Evolutionary conservation across 2,113 vertebrate genomes (phyloP).

Genomic region (Oreochromis spilurus): DNA sequence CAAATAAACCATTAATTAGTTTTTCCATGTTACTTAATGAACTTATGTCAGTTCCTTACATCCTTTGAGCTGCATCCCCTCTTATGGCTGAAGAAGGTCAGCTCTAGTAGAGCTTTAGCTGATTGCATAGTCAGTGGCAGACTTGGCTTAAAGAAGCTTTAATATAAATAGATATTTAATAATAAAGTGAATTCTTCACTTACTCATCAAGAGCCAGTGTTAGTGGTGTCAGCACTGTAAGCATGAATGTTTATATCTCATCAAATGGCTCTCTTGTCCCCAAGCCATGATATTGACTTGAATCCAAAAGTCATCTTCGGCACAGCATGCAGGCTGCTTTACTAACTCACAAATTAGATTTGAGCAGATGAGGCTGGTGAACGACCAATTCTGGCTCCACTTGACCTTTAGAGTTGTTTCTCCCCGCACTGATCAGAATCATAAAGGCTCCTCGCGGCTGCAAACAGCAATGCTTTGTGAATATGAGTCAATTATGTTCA

Average conservation of each 20-base stretch:
- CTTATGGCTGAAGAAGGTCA: neutral
- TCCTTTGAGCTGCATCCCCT: neutral
- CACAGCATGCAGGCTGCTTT: neutral
- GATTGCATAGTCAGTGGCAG: neutral
- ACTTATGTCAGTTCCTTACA: neutral
- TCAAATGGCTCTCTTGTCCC: neutral
- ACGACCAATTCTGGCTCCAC: slow-evolving; percentile 6
- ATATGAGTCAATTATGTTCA: neutral
- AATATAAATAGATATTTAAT: neutral
- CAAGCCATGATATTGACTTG: neutral
- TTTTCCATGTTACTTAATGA: neutral
- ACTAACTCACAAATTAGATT: slow-evolving; percentile 37
- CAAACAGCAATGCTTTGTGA: neutral
- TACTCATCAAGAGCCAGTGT: neutral
- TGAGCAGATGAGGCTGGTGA: slow-evolving; percentile 19
- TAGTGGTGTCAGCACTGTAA: neutral
- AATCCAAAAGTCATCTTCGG: neutral
- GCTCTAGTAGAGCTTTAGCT: neutral
- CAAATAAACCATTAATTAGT: neutral
- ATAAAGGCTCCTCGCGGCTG: neutral
- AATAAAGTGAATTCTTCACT: neutral
- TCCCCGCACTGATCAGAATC: slow-evolving; percentile 22
- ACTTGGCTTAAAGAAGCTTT: neutral
- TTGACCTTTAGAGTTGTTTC: slow-evolving; percentile 49
- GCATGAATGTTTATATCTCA: neutral